Evolutionary conservation across 1,140 invertebrate species (phyloP), one percentile per base, ranked within the genome.

Genomic region (Sitodiplosis mosellana): DNA sequence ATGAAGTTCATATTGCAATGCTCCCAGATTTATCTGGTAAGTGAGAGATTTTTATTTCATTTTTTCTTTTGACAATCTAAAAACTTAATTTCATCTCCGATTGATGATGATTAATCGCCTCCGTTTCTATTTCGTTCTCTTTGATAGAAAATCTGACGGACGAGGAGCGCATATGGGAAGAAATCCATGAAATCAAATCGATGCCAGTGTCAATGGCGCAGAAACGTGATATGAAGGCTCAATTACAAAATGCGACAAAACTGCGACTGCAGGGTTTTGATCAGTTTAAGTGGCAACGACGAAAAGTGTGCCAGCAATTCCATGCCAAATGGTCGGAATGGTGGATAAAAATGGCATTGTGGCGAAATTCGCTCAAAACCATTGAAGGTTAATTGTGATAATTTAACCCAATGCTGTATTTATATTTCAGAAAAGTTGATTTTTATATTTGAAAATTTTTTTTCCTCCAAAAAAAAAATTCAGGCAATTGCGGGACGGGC

Each of bases 121-220:
- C 4, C 45, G 34, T 44, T 48, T 27, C 8, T 6, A 43, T 38
- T 12, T 40, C 33, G 36, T 47, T 50, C n/a, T 21, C 12, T 17
- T 46, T 38, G 36, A 8, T 42, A 73, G 80, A 84, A 62, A 81
- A 81, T 64, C 66, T 83, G 40, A 81, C 82, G 6, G 85, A 87
- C 54, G 84, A 88, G 62, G 79, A 84, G 59, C 73, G 79, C 10
- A 83, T 81, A 8, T 87, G 83, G 83, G 80, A 87, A 56, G 82
- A 87, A 67, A 83, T 88, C 34, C 83, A 83, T 76, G 77, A 81
- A 56, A 85, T 88, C 27, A 86, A 86, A 59, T 74, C 80, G 0
- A 78, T 85, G 75, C 83, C 84, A 2, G 73, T 87, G 11, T 77
- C 77, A 11, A 87, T 88, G 83, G 67, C 74, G 10, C 79, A 85